Base-by-base conservation (phyloP, 2,113 vertebrate species). In the Axis porcinus region DNA sequence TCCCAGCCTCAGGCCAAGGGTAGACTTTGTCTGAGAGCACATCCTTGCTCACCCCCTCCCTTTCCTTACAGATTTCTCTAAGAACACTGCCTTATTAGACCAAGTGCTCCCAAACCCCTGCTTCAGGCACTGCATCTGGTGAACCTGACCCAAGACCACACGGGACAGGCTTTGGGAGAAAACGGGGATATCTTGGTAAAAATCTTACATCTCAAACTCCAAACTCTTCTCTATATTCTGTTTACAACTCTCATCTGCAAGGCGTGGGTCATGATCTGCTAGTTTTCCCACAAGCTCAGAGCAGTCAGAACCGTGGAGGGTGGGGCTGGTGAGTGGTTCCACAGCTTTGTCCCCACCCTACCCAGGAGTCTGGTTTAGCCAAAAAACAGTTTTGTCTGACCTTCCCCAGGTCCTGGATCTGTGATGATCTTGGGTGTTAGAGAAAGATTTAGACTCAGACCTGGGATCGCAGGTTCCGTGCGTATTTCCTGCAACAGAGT, bases 251-350 rank as follows among this genome's bases (percentile, higher is more conserved):
- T 84, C 27, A n/a, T 40, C 16, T 21, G 16, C n/a, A 47, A 83
- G 60, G 33, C 2, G 0, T 7, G 89, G 55, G 15, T 36, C 78
- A 16, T 7, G 28, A 27, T 6, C 15, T 40, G 70, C 62, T 16
- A 13, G 23, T 27, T 57, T 57, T 8, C 50, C 52, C 23, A 52
- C 45, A 52, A 36, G 11, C 28, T 86, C 40, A 60, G n/a, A 23
- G 28, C 28, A 74, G 27, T 54, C 30, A 40, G 57, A 82, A 43
- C 5, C 1, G 1, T 3, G 28, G 33, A 57, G 36, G 36, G 43
- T 28, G 21, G 23, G 54, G n/a, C 17, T 1, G 0, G 52, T 0
- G 2, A 4, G 14, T 11, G 79, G 15, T 27, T 33, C 70, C 15
- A 47, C 19, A 64, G 58, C 25, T 78, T 43, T 47, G 88, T 10